A percentile compares a stretch with the other conserved stretches of the same genome.
These are phyloP conservation scores for Acinonyx jubatus DNA, from an alignment of 2,113 vertebrate genomes.

Conservation along the genomic window DNA sequence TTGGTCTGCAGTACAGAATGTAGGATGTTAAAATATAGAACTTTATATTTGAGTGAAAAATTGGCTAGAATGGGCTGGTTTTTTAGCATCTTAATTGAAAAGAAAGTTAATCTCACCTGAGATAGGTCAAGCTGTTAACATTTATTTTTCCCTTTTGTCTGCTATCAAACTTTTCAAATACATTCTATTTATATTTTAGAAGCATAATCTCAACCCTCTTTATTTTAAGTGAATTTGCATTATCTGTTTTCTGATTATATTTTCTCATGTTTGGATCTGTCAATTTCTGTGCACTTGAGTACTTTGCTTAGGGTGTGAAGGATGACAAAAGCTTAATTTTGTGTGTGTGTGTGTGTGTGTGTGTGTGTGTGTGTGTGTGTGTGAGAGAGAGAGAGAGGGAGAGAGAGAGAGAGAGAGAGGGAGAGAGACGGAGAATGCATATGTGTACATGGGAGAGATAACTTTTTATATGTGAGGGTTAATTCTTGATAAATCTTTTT, in stretches of 20 bases:
- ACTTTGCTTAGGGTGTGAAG: not conserved
- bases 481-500: constrained; percentile 16
- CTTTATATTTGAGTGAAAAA: not conserved
- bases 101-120: constrained; percentile 3
- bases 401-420: too few species aligned
- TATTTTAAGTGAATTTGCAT: constrained; percentile 15
- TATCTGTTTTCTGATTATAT: not conserved
- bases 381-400: too few species aligned
- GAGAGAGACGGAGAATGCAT: not conserved
- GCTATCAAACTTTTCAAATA: constrained; percentile 4
- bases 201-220: not conserved
- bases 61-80: not conserved
- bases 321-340: not conserved
- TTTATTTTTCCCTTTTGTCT: not conserved
- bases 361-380: not conserved
- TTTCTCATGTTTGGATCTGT: not conserved
- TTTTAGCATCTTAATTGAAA: not conserved
- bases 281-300: not conserved
- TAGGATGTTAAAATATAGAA: not conserved
- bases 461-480: not conserved
- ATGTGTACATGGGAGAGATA: not conserved
- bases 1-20: not conserved
- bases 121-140: not conserved
- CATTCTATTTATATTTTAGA: constrained; percentile 7
- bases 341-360: not conserved